Evolutionary conservation across 2,888 invertebrate genomes (phyloP), one percentile per base, ranked within the genome.

Genomic region (Eledona agricola): DNA sequence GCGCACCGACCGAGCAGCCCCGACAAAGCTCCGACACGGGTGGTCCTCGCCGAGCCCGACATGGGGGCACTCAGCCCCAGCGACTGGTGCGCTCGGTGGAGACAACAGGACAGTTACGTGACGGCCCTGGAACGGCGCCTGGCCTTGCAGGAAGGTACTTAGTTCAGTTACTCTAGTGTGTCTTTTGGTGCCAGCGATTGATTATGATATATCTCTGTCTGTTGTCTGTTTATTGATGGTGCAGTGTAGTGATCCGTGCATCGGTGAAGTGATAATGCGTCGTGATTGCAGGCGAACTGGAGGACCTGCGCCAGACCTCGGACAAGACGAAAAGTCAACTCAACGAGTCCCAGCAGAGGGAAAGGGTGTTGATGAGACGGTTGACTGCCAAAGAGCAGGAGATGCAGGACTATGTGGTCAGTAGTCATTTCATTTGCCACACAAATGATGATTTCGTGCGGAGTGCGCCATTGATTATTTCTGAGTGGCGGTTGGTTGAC

Each of bases 341-440:
- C 72, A 81, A 84, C 47, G 96, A 96, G 74, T 88, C 93, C 58
- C 89, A 91, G 71, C 87, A 94, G 66, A 85, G 94, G 67, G 96
- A 97, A 77, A 93, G 93, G 78, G 88, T 95, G 59, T 85, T 97
- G 65, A 90, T 96, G 65, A 88, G 96, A 71, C 83, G 95, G 70
- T 83, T 97, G 63, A 91, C 96, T 55, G 90, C 92, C 60, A 97
- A 97, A 79, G 97, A 97, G 75, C 96, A 96, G 77, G 96, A 97
- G 80, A 86, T 95, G 76, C 95, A 96, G 78, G 96, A 96, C 79
- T 93, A 90, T 81, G 88, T 91, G 80, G 96, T 96, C 83, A 83
- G 90, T 82, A 76, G 55, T 59, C 51, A 47, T 55, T 57, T 58
- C 37, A 56, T 53, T 45, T 60, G 55, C 63, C 61, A 55, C 67